Percentiles rank a stretch among this genome's conserved stretches.
phyloP scores from a whole-genome alignment of 2,888 invertebrate genomes.

The Holacanthella duospinosa region DNA sequence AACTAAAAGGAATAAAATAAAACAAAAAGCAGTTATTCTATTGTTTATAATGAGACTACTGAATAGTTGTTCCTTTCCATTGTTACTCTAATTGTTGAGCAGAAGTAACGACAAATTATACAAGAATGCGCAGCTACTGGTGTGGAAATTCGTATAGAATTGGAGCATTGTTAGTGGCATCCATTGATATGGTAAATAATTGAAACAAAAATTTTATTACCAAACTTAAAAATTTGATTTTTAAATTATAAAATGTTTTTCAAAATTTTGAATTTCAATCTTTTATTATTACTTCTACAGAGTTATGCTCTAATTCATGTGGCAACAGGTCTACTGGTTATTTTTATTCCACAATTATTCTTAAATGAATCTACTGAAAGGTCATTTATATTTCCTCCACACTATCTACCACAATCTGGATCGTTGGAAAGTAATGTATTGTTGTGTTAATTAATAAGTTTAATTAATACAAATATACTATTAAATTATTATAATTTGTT shows the following conservation, averaged over 20 bases:
- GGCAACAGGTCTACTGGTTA: background rate
- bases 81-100: background rate
- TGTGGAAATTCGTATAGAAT: conserved; percentile 4
- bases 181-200: background rate
- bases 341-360: background rate
- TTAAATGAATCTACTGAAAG: background rate
- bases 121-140: conserved; percentile 8
- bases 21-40: too few species aligned
- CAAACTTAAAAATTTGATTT: background rate
- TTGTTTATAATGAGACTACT: background rate
- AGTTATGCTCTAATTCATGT: background rate
- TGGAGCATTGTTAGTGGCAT: conserved; percentile 1
- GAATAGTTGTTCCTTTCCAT: background rate
- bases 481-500: background rate
- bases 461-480: background rate
- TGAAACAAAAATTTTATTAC: background rate
- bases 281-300: background rate
- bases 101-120: too few species aligned
- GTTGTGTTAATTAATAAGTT: background rate
- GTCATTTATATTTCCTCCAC: background rate
- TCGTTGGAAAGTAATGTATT: background rate
- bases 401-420: background rate
- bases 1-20: too few species aligned
- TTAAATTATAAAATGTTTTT: background rate
- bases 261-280: background rate